These are phyloP conservation scores for Pterocles gutturalis DNA, from an alignment of 2,113 vertebrate genomes.

Conservation along the genomic window DNA sequence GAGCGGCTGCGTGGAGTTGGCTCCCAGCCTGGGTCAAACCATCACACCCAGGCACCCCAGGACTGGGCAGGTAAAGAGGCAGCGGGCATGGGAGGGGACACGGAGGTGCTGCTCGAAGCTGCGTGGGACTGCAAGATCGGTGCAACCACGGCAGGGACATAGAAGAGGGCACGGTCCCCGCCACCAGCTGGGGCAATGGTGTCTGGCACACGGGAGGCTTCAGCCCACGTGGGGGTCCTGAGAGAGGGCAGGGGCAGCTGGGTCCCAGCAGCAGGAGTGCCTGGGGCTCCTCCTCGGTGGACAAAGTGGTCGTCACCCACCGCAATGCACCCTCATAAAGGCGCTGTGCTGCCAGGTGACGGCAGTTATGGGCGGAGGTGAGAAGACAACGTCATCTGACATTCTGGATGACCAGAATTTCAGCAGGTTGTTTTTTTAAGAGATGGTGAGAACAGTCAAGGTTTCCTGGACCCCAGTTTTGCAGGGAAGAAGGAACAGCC, in stretches of 20 bases:
- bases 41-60: no score
- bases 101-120: background rate
- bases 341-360: background rate
- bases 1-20: no score
- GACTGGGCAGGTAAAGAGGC: no score
- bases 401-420: background rate
- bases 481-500: background rate
- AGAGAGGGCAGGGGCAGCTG: accelerated
- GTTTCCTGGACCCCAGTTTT: background rate
- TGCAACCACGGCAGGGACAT: background rate
- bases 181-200: background rate
- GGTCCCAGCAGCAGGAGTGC: background rate
- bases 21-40: no score
- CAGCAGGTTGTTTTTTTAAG: background rate
- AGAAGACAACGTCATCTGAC: background rate
- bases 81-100: background rate
- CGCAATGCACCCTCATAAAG: no score
- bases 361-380: background rate
- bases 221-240: no score
- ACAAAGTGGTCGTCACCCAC: no score
- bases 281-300: background rate
- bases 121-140: background rate
- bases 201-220: background rate
- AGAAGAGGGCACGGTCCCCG: background rate
- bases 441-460: background rate